Evolutionary conservation across 2,797 vertebrate genomes (phyloP).

Genomic region (Astyanax mexicanus): DNA sequence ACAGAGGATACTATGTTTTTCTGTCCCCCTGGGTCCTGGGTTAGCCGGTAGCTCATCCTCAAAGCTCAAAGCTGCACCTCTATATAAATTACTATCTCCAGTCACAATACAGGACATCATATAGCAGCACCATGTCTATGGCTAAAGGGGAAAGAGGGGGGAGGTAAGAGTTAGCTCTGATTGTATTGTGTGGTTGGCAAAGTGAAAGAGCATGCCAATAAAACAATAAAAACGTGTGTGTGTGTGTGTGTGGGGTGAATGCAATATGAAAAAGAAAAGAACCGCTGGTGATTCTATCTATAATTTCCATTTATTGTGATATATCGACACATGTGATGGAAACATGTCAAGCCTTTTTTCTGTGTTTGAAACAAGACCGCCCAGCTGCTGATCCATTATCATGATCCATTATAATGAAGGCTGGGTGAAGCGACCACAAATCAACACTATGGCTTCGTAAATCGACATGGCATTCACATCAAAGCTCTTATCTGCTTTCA

Average conservation of each 20-base stretch:
- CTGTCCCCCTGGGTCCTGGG: slow-evolving; percentile 77
- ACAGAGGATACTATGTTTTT: slow-evolving; percentile 73
- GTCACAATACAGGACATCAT: slow-evolving; percentile 53
- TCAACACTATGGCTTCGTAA: slow-evolving; percentile 81
- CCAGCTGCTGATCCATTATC: slow-evolving; percentile 58
- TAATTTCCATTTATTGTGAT: slow-evolving; percentile 81
- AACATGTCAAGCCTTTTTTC: slow-evolving; percentile 67
- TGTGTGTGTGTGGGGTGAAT: too few relatives aligned
- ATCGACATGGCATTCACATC: slow-evolving; percentile 71
- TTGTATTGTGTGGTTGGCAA: neutral
- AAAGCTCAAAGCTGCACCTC: slow-evolving; percentile 58
- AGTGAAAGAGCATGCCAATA: neutral
- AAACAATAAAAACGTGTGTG: too few relatives aligned
- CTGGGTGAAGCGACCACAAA: slow-evolving; percentile 77
- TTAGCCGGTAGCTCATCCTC: slow-evolving; percentile 71
- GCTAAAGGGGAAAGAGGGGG: slow-evolving; percentile 34
- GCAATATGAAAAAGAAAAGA: slow-evolving; percentile 49
- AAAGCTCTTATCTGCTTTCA: slow-evolving; percentile 73
- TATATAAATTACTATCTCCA: slow-evolving; percentile 50
- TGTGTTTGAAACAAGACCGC: slow-evolving; percentile 62
- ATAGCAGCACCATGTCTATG: slow-evolving; percentile 67
- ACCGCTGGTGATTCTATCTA: slow-evolving; percentile 65
- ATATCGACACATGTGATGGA: slow-evolving; percentile 72
- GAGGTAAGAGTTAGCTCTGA: neutral
- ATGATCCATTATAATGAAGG: slow-evolving; percentile 60